Evolutionary conservation across 2,797 vertebrate species (phyloP), one percentile per base, ranked within the genome.

Genomic region (Valencia hispanica): DNA sequence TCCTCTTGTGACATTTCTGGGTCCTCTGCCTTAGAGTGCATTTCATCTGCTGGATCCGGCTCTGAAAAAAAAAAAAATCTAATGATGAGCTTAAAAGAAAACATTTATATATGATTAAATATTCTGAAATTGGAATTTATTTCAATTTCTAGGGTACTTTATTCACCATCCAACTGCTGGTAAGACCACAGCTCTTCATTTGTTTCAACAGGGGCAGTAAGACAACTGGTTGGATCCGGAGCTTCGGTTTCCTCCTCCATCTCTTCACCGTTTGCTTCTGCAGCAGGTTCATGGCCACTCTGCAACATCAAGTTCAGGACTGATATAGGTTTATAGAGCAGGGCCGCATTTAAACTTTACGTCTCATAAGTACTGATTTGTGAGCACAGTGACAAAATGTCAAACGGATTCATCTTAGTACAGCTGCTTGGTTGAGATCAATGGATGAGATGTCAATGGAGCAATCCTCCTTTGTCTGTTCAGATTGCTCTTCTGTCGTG

Each of bases 101-200:
- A 32, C 0, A 0, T 70, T 9, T 68, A 41, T 8, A 1, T 43
- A 43, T 9, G 2, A 27, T 17, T 27, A 45, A 68, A 45, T 68
- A 17, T 45, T 45, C 6, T 18, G 17, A n/a, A 68, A 17, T 9
- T 9, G 0, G 14, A 8, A 45, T 27, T 15, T 45, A 27, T 43
- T 68, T 41, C 1, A 18, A 68, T 68, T 45, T 45, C 14, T 27
- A 43, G 25, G 39, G 39, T 14, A 15, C 15, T 10, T n/a, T 65
- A 65, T 78, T 80, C 77, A 92, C 91, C 90, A 48, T 78, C 63
- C 53, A 72, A 4, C 73, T 90, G 82, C 34, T 65, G 48, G 77
- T 53, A 36, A 59, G 78, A 73, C 84, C 79, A 83, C 36, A 75
- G 32, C 57, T 74, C 53, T 41, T 63, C 48, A 68, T 45, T 59